These are phyloP conservation scores for Muscicapa comitata DNA, from an alignment of 2,797 vertebrate genomes.

Conservation along the genomic window DNA sequence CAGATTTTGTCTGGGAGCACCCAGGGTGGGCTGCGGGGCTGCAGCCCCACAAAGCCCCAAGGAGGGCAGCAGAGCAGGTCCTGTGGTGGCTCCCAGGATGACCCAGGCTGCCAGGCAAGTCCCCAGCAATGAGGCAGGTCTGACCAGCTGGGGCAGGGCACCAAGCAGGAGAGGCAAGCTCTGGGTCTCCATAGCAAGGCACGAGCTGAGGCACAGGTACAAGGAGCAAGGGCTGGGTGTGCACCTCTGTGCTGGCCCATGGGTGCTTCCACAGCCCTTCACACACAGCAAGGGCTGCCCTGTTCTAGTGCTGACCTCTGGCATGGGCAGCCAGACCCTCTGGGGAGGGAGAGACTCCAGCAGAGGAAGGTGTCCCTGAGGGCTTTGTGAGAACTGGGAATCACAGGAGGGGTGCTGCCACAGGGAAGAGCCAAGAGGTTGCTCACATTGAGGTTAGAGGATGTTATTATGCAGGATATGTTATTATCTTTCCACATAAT, in stretches of 20 bases:
- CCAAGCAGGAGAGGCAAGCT: neutral
- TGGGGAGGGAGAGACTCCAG: neutral
- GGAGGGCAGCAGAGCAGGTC: neutral
- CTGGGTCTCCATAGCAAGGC: neutral
- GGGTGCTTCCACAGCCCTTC: neutral
- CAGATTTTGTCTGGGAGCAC: neutral
- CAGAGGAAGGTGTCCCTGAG: neutral
- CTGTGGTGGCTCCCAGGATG: neutral
- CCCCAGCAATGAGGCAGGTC: neutral
- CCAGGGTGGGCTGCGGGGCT: rapidly evolving
- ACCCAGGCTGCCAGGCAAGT: neutral
- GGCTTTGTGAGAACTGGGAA: neutral
- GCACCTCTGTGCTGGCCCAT: rapidly evolving
- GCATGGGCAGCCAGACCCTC: neutral
- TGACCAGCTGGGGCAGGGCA: neutral
- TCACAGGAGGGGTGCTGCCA: neutral
- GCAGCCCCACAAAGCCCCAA: neutral
- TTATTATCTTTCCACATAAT: neutral
- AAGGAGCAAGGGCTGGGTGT: neutral
- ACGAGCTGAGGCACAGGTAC: neutral
- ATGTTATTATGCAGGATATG: neutral
- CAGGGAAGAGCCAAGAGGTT: neutral
- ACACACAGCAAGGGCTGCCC: neutral
- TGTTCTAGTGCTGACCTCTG: rapidly evolving
- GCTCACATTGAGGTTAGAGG: rapidly evolving